Base-by-base conservation (phyloP, 1,140 invertebrate species). In the Drosophila pectinifera region DNA sequence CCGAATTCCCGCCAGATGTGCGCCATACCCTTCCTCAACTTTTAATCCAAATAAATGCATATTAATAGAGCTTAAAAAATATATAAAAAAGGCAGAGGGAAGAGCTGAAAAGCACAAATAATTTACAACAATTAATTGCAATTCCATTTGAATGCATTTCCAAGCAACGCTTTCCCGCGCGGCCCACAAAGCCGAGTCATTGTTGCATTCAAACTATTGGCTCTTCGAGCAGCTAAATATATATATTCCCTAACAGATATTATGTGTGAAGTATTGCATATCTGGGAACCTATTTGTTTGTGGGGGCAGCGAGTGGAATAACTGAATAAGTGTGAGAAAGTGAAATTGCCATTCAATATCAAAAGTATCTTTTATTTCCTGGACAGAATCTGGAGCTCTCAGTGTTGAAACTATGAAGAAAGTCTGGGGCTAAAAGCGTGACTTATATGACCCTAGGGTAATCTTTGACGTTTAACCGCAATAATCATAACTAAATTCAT, bases 61-160 rank as follows among this genome's bases (percentile, higher is more conserved):
- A 49, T 74, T 57, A 64, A 75, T 68, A 75, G 64, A 65, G 31
- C 41, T 38, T 67, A 64, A 48, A 24, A 34, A 61, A 39, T 20
- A 36, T 34, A 22, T 46, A 73, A 73, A 43, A 8, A 49, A 31
- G 28, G 11, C 38, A 10, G n/a, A 4, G 16, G 16, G 10, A 34
- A 42, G 4, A 42, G 11, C 5, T 22, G 5, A 41, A 28, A 26
- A 16, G 41, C 34, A 41, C 42, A 43, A 55, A 36, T 43, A 61
- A 46, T 77, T 75, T 83, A 61, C 75, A 69, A 78, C 80, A 70
- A 88, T 89, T 80, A 88, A 89, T 83, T 80, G 67, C 78, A 77
- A 73, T 67, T 84, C 65, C 80, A 72, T 46, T 56, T 55, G 80
- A 89, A 80, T 89, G 84, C 85, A 89, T 80, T 89, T 89, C 80